A percentile compares a stretch with the other conserved stretches of the same genome.
Conservation (phyloP, 2,113 vertebrate species). For the Spea bombifrons region DNA sequence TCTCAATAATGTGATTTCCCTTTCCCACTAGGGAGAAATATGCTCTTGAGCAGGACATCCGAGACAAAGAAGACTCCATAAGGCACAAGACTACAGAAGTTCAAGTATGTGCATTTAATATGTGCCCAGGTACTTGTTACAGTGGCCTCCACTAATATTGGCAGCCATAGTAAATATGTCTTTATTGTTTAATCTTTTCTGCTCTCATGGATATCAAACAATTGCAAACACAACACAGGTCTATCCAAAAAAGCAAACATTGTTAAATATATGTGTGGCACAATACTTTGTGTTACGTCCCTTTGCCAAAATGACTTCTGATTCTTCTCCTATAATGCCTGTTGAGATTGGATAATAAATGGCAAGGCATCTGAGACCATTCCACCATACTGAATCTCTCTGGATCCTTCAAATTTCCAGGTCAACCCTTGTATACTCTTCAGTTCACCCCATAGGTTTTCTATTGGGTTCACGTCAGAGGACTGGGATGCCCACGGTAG, state of each 20-base stretch:
- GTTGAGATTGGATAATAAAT: background rate
- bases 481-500: background rate
- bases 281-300: too few relatives aligned
- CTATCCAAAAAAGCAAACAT: too few relatives aligned
- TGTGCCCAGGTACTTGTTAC: background rate
- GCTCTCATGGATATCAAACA: constrained; percentile 1
- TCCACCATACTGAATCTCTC: background rate
- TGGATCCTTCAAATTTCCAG: background rate
- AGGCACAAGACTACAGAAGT: constrained; percentile 88
- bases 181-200: background rate
- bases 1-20: background rate
- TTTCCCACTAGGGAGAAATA: constrained; percentile 81
- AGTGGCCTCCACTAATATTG: constrained; percentile 1
- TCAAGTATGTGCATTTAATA: constrained; percentile 71
- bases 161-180: background rate
- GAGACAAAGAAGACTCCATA: constrained; percentile 90
- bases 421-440: background rate
- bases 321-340: too few relatives aligned
- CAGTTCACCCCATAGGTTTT: background rate
- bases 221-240: background rate
- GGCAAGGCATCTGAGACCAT: background rate
- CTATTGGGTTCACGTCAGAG: background rate
- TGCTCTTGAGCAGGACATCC: constrained; percentile 89
- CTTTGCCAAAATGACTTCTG: too few relatives aligned
- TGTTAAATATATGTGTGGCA: too few relatives aligned